Base-by-base conservation (phyloP, 2,888 invertebrate genomes). In the Nephrotoma flavescens region DNA sequence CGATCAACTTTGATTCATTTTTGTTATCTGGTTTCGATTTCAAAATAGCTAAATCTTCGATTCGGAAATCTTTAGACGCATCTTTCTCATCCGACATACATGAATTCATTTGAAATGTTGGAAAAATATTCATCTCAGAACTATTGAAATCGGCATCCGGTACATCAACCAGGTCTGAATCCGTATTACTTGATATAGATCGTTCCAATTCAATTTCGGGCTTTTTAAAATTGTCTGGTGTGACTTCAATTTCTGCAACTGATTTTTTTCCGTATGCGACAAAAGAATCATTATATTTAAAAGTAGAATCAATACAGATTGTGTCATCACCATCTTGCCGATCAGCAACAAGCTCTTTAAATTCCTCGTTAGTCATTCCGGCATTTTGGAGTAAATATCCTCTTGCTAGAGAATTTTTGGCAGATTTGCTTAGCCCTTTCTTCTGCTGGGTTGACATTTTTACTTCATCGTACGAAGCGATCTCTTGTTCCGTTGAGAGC, bases 301-400 rank as follows among this genome's bases (percentile, higher is more conserved):
- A 87, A 86, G n/a, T 52, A 71, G 41, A 41, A 71, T 44, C 85
- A 9, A 44, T 7, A 15, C 4, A 15, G 9, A 41, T 44, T 19
- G 83, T 47, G 5, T 86, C 88, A 86, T 88, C 87, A 19, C 88
- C 88, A 41, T 88, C 87, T 6, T 87, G 87, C 86, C 88, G 41
- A 42, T 89, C 86, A 45, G 91, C 89, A 88, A 95, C 91, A 87
- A 95, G 93, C 89, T 93, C 92, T 45, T 93, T 91, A 87, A 97
- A 95, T 89, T 95, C 94, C 88, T 93, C 93, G 88, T 95, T 94
- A 86, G 96, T 95, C 89, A 96, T 93, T 87, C 95, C 96, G 89
- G 94, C 95, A 89, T 96, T 94, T 90, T 96, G 96, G 90, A 94
- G 92, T 93, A 96, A 96, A 88, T 95, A 96, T 52, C 93, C 93